Evolutionary conservation across 2,797 vertebrate species (phyloP).

Genomic region (Huso huso): DNA sequence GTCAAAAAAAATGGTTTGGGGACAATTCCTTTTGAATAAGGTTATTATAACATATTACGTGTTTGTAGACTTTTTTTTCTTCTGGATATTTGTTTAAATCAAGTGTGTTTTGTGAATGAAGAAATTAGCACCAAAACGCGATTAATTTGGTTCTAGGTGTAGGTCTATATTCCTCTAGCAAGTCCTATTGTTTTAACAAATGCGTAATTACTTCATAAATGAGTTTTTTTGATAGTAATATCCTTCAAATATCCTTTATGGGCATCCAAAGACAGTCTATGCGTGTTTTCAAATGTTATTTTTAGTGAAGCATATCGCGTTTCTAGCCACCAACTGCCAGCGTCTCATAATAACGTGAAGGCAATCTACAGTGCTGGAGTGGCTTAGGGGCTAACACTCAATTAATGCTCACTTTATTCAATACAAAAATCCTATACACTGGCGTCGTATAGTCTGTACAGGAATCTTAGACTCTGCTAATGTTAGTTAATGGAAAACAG

Average conservation of each 20-base stretch:
- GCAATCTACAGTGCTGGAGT: constrained; percentile 11
- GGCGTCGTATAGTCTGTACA: constrained; percentile 58
- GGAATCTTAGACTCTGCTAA: constrained; percentile 53
- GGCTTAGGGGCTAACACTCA: constrained; percentile 43
- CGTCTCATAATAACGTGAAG: constrained; percentile 14
- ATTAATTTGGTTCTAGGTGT: neutral
- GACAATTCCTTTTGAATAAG: too few species aligned
- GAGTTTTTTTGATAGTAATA: neutral
- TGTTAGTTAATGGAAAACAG: constrained; percentile 51
- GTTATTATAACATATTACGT: too few species aligned
- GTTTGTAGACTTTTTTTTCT: too few species aligned
- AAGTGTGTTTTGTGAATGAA: too few species aligned
- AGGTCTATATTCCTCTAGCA: neutral
- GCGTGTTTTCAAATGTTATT: constrained; percentile 9
- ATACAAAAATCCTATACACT: constrained; percentile 30
- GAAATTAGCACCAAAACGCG: too few species aligned
- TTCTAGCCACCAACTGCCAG: constrained; percentile 8
- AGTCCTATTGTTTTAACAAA: constrained; percentile 6
- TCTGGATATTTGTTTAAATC: too few species aligned
- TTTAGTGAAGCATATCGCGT: constrained; percentile 12
- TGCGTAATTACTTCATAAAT: neutral
- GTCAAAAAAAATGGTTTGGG: too few species aligned
- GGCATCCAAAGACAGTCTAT: neutral
- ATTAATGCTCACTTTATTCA: constrained; percentile 52
- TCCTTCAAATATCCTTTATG: constrained; percentile 3